Percentiles rank a stretch among this genome's conserved stretches.
Conservation (phyloP, 2,113 vertebrate genomes). For the Phaetusa simplex region DNA sequence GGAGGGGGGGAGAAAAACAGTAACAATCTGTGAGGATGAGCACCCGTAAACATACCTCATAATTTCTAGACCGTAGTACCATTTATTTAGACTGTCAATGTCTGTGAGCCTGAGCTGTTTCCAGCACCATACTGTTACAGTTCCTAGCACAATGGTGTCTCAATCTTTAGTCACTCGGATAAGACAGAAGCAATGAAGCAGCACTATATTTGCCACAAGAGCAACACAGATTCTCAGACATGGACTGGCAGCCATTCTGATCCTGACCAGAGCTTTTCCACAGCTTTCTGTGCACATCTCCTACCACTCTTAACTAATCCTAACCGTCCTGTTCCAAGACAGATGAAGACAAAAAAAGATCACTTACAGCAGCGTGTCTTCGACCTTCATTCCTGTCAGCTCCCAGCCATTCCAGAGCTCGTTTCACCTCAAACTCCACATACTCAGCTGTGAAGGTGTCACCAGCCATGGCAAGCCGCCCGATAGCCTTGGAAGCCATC, state of each 20-base stretch:
- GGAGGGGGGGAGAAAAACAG: background rate
- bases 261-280: background rate
- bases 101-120: background rate
- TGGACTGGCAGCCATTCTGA: background rate
- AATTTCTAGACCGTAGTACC: background rate
- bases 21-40: background rate
- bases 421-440: constrained; percentile 98
- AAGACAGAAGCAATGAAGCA: background rate
- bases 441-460: constrained; percentile 98
- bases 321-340: background rate
- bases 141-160: background rate
- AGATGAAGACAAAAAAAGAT: background rate
- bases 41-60: background rate
- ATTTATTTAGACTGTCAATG: background rate
- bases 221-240: background rate
- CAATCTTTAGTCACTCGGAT: background rate
- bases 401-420: constrained; percentile 96
- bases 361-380: constrained; percentile 92
- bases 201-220: background rate
- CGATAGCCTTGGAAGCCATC: constrained; percentile 98
- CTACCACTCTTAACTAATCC: background rate
- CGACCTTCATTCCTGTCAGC: constrained; percentile 95
- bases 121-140: background rate
- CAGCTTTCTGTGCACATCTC: background rate
- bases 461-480: constrained; percentile 94